A percentile compares a stretch with the other conserved stretches of the same genome.
Conservation (phyloP, 2,113 vertebrate species). For the Oncorhynchus keta region DNA sequence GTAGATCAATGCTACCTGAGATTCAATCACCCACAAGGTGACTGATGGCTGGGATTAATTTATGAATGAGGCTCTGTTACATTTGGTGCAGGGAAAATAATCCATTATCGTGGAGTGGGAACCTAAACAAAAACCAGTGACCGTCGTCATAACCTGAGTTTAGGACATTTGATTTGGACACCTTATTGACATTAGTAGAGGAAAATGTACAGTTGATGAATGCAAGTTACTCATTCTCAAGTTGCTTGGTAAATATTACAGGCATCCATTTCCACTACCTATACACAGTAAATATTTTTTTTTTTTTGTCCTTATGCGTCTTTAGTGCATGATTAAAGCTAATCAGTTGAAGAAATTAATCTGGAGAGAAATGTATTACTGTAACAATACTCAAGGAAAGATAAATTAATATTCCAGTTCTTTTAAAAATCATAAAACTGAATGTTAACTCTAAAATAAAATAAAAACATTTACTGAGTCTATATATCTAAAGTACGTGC, state of each 20-base stretch:
- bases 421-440: too few relatives aligned
- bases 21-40: background rate
- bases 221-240: background rate
- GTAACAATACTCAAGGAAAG: background rate
- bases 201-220: background rate
- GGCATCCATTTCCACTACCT: background rate
- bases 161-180: background rate
- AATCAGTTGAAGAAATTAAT: too few relatives aligned
- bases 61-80: constrained; percentile 11
- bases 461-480: too few relatives aligned
- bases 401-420: too few relatives aligned
- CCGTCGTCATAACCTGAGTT: background rate
- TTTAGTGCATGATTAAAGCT: background rate
- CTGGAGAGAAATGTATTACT: background rate
- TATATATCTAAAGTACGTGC: too few relatives aligned
- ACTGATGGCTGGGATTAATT: background rate
- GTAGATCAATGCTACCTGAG: background rate
- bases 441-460: too few relatives aligned
- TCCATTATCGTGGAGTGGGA: background rate
- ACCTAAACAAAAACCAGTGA: constrained; percentile 1
- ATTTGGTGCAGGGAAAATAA: background rate
- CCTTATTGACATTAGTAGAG: background rate
- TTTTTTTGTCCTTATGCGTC: background rate
- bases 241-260: background rate
- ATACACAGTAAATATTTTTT: background rate